phyloP scores from a whole-genome alignment of 2,113 vertebrate genomes.

The Neodon shergylaensis region DNA sequence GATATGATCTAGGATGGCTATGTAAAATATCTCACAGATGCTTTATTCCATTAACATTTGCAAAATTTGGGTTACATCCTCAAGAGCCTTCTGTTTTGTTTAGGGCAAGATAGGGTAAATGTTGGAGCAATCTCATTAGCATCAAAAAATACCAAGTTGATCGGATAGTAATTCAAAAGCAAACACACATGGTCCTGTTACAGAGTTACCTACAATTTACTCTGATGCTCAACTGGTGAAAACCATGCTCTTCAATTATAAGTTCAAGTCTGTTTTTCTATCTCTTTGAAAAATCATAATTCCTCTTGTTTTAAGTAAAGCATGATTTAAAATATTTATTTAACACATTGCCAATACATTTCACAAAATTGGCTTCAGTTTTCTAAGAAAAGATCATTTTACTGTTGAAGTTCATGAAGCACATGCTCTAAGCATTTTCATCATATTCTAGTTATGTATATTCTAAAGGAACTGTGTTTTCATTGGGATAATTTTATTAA shows the following conservation, averaged over 20 bases:
- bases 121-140: slow-evolving; percentile 85
- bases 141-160: slow-evolving; percentile 83
- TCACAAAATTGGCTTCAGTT: background rate
- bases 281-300: background rate
- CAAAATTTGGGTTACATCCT: slow-evolving; percentile 82
- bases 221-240: slow-evolving; percentile 57
- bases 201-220: slow-evolving; percentile 71
- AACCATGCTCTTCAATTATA: slow-evolving; percentile 23
- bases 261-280: background rate
- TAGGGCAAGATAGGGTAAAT: slow-evolving; percentile 83
- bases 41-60: slow-evolving; percentile 87
- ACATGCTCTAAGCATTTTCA: background rate
- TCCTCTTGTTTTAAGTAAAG: background rate
- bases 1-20: slow-evolving; percentile 67
- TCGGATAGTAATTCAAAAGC: slow-evolving; percentile 79
- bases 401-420: background rate
- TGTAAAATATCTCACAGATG: slow-evolving; percentile 81
- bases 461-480: background rate
- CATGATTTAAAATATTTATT: slow-evolving; percentile 14
- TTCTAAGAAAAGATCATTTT: background rate
- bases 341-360: background rate
- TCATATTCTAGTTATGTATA: background rate
- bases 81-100: slow-evolving; percentile 81
- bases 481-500: slow-evolving; percentile 17
- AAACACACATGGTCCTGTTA: slow-evolving; percentile 79